These are phyloP conservation scores for Netelia inedita DNA, from an alignment of 2,888 invertebrate genomes.

Conservation along the genomic window DNA sequence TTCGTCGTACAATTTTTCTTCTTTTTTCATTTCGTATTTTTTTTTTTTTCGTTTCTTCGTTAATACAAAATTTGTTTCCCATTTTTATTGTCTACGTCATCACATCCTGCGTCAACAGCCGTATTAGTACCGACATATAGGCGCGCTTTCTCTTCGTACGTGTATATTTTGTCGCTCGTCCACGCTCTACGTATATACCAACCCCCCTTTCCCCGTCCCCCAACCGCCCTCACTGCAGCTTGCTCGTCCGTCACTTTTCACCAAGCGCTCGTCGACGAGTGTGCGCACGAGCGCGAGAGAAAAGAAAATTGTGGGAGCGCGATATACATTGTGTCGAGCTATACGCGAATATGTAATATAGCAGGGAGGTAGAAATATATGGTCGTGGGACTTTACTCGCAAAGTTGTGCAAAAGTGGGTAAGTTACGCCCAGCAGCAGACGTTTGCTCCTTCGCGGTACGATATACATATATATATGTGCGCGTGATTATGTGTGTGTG, in stretches of 20 bases:
- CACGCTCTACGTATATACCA: neutral
- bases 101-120: conserved; percentile 24
- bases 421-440: conserved; percentile 61
- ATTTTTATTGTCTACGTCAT: neutral
- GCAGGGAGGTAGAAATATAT: conserved; percentile 10
- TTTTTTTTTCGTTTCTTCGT: neutral
- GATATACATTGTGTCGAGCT: conserved; percentile 57
- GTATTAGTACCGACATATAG: conserved; percentile 42
- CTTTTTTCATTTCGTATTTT: neutral
- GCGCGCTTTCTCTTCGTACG: conserved; percentile 56
- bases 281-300: conserved; percentile 28
- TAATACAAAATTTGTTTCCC: neutral
- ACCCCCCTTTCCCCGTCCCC: neutral
- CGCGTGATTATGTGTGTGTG: neutral
- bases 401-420: conserved; percentile 67
- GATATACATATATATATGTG: neutral
- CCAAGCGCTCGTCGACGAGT: conserved; percentile 22
- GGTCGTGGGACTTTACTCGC: conserved; percentile 63
- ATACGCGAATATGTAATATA: conserved; percentile 41
- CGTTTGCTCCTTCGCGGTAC: conserved; percentile 20
- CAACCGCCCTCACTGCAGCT: neutral
- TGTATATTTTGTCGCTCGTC: conserved; percentile 29
- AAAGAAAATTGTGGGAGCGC: conserved; percentile 63
- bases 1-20: neutral
- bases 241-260: neutral